Percentiles rank a stretch among this genome's conserved stretches.
Evolutionary conservation across 2,113 vertebrate species (phyloP).

Genomic region (Cephalopholis sonnerati): DNA sequence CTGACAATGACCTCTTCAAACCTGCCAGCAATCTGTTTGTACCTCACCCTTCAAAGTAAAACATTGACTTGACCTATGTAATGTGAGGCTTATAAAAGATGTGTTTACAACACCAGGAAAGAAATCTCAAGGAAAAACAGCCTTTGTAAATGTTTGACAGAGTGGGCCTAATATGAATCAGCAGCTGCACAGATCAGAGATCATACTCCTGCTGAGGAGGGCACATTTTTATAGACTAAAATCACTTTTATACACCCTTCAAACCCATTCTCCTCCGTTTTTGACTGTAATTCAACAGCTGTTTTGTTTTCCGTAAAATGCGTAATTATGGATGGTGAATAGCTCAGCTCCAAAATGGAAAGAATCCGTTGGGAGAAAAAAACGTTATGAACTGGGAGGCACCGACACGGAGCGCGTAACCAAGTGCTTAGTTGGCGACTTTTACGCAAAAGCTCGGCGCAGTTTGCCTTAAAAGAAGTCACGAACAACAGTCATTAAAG

Average conservation of each 20-base stretch:
- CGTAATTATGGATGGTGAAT: constrained; percentile 60
- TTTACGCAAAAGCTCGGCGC: constrained; percentile 51
- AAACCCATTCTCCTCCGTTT: neutral
- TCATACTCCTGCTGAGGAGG: neutral
- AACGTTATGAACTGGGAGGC: constrained; percentile 59
- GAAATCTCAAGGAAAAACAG: constrained; percentile 29
- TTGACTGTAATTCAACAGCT: constrained; percentile 28
- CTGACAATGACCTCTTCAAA: neutral
- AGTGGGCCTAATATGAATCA: neutral
- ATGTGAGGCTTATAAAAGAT: constrained; percentile 33
- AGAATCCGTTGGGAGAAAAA: constrained; percentile 32
- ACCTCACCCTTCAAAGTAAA: constrained; percentile 48
- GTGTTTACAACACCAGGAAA: constrained; percentile 32
- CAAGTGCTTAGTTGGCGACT: constrained; percentile 61
- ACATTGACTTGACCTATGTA: constrained; percentile 52
- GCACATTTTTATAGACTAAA: neutral
- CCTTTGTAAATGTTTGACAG: constrained; percentile 74
- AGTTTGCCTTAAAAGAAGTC: neutral
- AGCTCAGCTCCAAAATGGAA: constrained; percentile 55
- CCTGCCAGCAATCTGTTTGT: neutral
- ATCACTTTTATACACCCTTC: neutral
- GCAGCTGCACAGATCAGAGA: neutral
- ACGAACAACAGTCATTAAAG: too few relatives aligned
- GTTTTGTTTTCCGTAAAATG: constrained; percentile 49
- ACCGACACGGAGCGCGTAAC: constrained; percentile 39